Evolutionary conservation across 2,113 vertebrate genomes (phyloP).

Genomic region (Actenoides lindsayi): DNA sequence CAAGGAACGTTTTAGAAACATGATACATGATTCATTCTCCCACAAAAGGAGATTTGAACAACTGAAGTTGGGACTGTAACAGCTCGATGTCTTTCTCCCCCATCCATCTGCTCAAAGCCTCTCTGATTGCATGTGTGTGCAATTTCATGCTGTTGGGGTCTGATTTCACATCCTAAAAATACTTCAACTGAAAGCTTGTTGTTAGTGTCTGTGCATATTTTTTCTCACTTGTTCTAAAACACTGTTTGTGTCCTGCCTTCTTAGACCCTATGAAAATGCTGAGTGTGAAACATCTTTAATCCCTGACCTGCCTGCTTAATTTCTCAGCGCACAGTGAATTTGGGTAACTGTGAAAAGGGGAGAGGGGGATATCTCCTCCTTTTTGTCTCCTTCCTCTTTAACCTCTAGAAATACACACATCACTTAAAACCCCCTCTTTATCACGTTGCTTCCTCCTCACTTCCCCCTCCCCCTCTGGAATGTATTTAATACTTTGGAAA

Average conservation of each 20-base stretch:
- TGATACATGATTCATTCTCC: constrained; percentile 52
- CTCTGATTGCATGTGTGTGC: constrained; percentile 61
- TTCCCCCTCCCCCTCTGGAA: neutral
- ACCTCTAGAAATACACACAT: neutral
- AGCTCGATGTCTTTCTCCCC: constrained; percentile 59
- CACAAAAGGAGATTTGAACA: constrained; percentile 55
- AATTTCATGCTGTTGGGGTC: constrained; percentile 64
- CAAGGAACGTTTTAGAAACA: constrained; percentile 44
- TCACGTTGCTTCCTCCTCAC: constrained; percentile 9
- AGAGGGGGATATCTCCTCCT: neutral
- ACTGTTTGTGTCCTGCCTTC: constrained; percentile 51
- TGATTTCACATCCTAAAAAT: constrained; percentile 68
- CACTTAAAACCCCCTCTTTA: neutral
- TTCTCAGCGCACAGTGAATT: neutral
- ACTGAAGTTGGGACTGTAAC: constrained; percentile 63
- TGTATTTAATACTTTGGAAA: constrained; percentile 25
- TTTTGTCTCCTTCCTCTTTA: constrained; percentile 6
- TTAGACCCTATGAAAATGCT: constrained; percentile 32
- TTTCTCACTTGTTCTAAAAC: constrained; percentile 57
- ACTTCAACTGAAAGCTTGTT: constrained; percentile 60
- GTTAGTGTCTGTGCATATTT: constrained; percentile 53
- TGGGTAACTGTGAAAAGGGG: neutral
- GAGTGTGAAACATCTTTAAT: constrained; percentile 47
- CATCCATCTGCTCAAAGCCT: constrained; percentile 67
- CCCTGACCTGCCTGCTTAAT: neutral